phyloP scores from a whole-genome alignment of 2,888 invertebrate genomes.

The Caenorhabditis uteleia region DNA sequence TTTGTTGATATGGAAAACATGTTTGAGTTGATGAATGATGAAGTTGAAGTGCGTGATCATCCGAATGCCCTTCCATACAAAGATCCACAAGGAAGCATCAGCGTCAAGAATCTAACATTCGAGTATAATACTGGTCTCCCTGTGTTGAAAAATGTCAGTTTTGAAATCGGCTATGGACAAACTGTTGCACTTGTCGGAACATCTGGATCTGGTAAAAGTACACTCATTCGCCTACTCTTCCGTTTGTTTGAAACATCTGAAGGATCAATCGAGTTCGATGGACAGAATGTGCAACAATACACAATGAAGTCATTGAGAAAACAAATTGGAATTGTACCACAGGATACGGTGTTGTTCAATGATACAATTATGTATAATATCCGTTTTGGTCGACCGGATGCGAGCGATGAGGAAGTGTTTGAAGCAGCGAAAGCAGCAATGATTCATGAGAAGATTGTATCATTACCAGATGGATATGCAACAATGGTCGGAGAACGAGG shows the following conservation, averaged over 20 bases:
- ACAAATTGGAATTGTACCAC: conserved; percentile 74
- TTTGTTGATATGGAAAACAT: conserved; percentile 99
- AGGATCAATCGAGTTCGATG: conserved; percentile 56
- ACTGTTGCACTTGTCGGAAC: conserved; percentile 76
- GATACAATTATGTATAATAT: conserved; percentile 79
- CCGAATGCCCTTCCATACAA: conserved; percentile 80
- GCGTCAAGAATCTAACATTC: conserved; percentile 89
- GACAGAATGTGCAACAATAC: conserved; percentile 46
- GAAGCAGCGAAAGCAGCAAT: conserved; percentile 89
- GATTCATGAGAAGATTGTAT: conserved; percentile 87
- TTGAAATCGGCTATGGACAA: conserved; percentile 80
- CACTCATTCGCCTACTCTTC: conserved; percentile 73
- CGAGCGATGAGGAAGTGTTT: conserved; percentile 83
- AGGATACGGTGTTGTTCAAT: conserved; percentile 71
- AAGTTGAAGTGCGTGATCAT: conserved; percentile 81
- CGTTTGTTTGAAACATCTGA: conserved; percentile 72
- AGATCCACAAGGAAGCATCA: conserved; percentile 78
- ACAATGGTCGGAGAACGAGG: conserved; percentile 88
- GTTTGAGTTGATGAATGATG: conserved; percentile 89
- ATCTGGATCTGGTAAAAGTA: conserved; percentile 73
- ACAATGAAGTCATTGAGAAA: conserved; percentile 72
- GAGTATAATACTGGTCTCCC: conserved; percentile 80
- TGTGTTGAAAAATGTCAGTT: conserved; percentile 60
- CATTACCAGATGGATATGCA: conserved; percentile 82
- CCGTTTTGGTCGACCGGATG: conserved; percentile 84